Evolutionary conservation across 2,797 vertebrate genomes (phyloP).

Genomic region (Sebastes taczanowskii): DNA sequence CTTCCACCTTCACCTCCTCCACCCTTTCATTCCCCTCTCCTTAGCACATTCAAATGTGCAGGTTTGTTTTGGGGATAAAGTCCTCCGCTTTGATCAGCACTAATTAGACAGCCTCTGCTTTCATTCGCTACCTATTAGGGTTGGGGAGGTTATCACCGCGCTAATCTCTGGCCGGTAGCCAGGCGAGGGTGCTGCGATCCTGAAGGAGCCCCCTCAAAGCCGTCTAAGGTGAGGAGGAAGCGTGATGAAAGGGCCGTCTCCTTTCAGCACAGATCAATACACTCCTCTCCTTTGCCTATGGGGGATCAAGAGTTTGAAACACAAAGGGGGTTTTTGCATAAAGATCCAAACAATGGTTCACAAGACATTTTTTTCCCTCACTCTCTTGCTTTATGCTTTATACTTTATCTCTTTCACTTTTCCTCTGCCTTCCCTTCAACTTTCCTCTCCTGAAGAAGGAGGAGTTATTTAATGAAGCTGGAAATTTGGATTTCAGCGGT

Average conservation of each 20-base stretch:
- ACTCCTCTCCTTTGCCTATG: conserved; percentile 78
- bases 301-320: conserved; percentile 83
- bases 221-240: conserved; percentile 77
- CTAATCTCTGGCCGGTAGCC: conserved; percentile 87
- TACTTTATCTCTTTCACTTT: conserved; percentile 47
- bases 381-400: conserved; percentile 59
- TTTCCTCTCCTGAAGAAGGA: conserved; percentile 53
- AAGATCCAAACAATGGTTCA: conserved; percentile 84
- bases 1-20: conserved; percentile 45
- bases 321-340: conserved; percentile 82
- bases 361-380: conserved; percentile 62
- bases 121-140: conserved; percentile 80
- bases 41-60: conserved; percentile 81
- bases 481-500: conserved; percentile 31
- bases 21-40: conserved; percentile 27
- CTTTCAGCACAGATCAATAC: conserved; percentile 83
- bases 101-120: conserved; percentile 83
- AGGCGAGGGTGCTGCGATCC: conserved; percentile 83
- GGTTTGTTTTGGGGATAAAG: conserved; percentile 87
- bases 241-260: conserved; percentile 80
- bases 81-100: conserved; percentile 81
- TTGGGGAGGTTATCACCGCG: conserved; percentile 71
- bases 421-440: conserved; percentile 47
- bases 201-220: conserved; percentile 77
- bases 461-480: conserved; percentile 60